Percentiles rank a stretch among this genome's conserved stretches.
Conservation (phyloP, 2,113 vertebrate species). For the Lichenostomus cassidix region DNA sequence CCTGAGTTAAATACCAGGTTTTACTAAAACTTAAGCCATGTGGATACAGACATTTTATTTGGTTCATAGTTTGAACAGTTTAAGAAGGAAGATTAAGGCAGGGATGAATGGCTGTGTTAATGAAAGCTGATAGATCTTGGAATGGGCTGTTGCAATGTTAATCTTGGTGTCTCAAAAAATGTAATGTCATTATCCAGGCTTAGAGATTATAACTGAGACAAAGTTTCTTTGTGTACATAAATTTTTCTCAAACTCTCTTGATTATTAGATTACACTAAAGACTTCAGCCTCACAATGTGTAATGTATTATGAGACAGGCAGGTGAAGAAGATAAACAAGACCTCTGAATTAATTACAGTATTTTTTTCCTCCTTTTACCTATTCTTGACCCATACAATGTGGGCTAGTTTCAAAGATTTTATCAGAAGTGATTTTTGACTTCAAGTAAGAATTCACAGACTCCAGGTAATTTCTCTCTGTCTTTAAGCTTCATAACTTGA, state of each 20-base stretch:
- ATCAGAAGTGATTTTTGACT: background rate
- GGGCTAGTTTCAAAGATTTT: background rate
- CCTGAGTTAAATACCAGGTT: background rate
- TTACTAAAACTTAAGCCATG: background rate
- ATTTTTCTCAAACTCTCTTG: background rate
- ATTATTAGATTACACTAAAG: background rate
- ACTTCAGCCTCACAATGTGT: background rate
- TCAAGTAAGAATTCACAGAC: background rate
- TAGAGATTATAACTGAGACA: conserved; percentile 2
- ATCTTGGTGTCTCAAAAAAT: background rate
- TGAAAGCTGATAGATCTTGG: conserved; percentile 33
- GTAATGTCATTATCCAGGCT: conserved; percentile 5
- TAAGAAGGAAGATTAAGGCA: conserved; percentile 35
- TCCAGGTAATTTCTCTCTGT: background rate
- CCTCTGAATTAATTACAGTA: background rate
- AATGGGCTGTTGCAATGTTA: background rate
- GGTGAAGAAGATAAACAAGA: background rate
- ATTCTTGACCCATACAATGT: background rate
- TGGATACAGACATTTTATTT: conserved; percentile 2
- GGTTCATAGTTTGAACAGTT: conserved; percentile 9
- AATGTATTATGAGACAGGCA: background rate
- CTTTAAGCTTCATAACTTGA: background rate
- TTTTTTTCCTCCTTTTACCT: background rate
- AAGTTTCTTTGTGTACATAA: background rate
- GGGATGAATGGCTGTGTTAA: conserved; percentile 17